Base-by-base conservation (phyloP, 2,888 invertebrate genomes). In the Lasioglossum malachurum region DNA sequence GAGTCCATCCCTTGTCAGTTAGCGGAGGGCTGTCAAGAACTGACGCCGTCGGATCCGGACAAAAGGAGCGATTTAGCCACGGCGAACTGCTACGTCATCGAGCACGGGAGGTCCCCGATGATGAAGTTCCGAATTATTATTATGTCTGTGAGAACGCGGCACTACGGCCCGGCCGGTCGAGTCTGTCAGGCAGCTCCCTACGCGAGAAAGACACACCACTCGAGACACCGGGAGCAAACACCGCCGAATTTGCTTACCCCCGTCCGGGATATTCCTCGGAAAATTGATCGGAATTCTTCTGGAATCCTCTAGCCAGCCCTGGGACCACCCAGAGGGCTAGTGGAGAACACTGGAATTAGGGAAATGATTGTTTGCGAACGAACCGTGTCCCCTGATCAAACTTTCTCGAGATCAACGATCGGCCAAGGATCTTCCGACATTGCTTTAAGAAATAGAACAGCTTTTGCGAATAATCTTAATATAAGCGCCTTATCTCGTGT, bases 31-130 rank as follows among this genome's bases (percentile, higher is more conserved):
- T 86, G 92, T 92, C 91, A 92, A 85, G 86, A 88, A 90, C 85
- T 88, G 86, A 86, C 90, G 44, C 69, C 88, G 88, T 79, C 83
- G 89, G 89, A 84, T 77, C 74, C 82, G 91, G 90, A 94, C 93
- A 94, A 94, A 92, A 90, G 91, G 91, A 89, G 90, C 90, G 91
- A 93, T 92, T 93, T 92, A 90, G 88, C 90, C 87, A 90, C 89
- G 23, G 88, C 87, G 87, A 93, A 92, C 87, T 89, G 94, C 95
- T 88, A 85, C 86, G 94, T 95, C 95, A 95, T 89, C 87, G 80
- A 82, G 90, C 90, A 89, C 92, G 94, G 94, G 94, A 95, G 94
- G 94, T 95, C 94, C n/a, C 31, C 90, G 72, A 86, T 74, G 89
- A 89, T 80, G 91, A 89, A 88, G 92, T 91, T 91, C 90, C 89